phyloP scores from a whole-genome alignment of 2,113 vertebrate genomes.

The Egretta garzetta region DNA sequence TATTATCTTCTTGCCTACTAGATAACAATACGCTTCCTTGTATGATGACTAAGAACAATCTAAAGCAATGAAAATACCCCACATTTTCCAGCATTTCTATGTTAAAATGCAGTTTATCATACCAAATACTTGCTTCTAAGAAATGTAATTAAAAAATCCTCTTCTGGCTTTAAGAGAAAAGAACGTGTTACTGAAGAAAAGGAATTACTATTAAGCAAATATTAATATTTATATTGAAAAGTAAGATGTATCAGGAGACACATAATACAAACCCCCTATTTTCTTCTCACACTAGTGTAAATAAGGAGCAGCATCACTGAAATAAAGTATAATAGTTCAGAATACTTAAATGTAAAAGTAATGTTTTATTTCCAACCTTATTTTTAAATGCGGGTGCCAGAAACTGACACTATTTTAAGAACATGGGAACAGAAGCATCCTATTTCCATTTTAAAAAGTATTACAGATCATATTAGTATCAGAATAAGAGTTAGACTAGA shows the following conservation, averaged over 20 bases:
- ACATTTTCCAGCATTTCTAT: not conserved
- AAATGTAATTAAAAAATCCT: not conserved
- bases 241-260: not conserved
- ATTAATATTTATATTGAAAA: not conserved
- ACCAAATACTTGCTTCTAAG: not conserved
- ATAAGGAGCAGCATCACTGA: not conserved
- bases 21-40: not conserved
- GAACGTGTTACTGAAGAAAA: not conserved
- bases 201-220: not conserved
- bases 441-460: not conserved
- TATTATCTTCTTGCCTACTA: not conserved
- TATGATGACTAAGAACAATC: not conserved
- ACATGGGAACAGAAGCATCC: not conserved
- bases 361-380: not conserved
- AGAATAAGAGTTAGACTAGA: not conserved
- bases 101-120: not conserved
- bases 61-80: not conserved
- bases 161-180: not conserved
- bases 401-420: not conserved
- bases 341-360: not conserved
- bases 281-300: not conserved
- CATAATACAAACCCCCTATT: not conserved
- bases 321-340: not conserved
- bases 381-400: not conserved
- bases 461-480: not conserved